Evolutionary conservation across 2,797 vertebrate species (phyloP).

Genomic region (Falco naumanni): DNA sequence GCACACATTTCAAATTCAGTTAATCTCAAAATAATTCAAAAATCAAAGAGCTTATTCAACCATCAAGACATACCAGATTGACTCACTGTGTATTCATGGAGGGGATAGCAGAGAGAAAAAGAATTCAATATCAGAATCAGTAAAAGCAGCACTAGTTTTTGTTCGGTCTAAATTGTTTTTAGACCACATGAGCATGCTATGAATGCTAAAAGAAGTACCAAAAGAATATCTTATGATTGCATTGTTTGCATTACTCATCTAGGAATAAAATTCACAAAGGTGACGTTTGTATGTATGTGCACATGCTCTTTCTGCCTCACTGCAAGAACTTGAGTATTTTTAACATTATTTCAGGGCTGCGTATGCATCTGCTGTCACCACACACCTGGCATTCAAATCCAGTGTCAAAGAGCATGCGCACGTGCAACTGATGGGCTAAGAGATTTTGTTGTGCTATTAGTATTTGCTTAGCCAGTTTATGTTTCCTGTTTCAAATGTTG

Average conservation of each 20-base stretch:
- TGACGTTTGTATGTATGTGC: neutral
- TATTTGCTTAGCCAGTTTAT: neutral
- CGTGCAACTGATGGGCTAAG: neutral
- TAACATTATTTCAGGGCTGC: neutral
- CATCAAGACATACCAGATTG: conserved; percentile 77
- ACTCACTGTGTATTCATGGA: conserved; percentile 74
- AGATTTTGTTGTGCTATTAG: neutral
- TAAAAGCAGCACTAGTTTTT: conserved; percentile 68
- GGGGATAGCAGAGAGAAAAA: conserved; percentile 59
- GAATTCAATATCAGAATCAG: conserved; percentile 73
- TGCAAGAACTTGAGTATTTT: neutral
- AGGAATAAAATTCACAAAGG: conserved; percentile 41
- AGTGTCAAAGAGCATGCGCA: neutral
- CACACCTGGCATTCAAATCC: neutral
- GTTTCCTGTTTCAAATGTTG: neutral
- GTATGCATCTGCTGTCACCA: neutral
- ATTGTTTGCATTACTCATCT: conserved; percentile 65
- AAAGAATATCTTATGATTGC: conserved; percentile 53
- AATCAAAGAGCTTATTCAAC: conserved; percentile 83
- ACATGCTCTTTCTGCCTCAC: neutral
- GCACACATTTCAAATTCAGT: conserved; percentile 81
- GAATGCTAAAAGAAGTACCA: conserved; percentile 70
- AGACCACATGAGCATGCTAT: conserved; percentile 37
- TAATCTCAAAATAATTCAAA: conserved; percentile 84
- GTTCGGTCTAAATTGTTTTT: conserved; percentile 76